Conservation (phyloP, 2,888 invertebrate genomes). For the Eupithecia abbreviata region DNA sequence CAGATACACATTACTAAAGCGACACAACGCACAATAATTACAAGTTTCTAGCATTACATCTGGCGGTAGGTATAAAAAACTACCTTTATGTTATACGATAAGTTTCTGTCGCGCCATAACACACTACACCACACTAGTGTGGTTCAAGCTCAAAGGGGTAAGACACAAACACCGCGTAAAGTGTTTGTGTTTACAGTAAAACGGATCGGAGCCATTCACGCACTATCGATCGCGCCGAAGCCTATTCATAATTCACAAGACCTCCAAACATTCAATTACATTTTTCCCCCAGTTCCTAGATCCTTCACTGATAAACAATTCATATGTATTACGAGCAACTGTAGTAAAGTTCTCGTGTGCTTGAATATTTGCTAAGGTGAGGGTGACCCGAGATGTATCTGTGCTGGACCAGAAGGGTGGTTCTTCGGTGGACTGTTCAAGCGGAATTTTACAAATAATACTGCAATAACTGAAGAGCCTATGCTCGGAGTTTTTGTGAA, state of each 20-base stretch:
- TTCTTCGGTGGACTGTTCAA: not conserved
- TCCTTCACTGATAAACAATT: slow-evolving; percentile 41
- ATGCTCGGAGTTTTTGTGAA: too few species aligned
- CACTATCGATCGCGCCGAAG: slow-evolving; percentile 18
- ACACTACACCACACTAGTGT: not conserved
- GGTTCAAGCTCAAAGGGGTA: not conserved
- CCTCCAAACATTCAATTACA: slow-evolving; percentile 39
- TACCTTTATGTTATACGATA: not conserved
- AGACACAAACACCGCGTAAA: not conserved
- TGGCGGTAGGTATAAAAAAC: not conserved
- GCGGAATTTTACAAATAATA: not conserved
- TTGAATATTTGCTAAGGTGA: slow-evolving; percentile 23
- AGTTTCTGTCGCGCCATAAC: not conserved
- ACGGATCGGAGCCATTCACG: slow-evolving; percentile 6
- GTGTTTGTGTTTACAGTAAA: not conserved
- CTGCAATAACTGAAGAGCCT: too few species aligned
- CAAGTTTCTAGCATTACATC: not conserved
- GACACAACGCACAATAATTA: not conserved
- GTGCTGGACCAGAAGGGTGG: not conserved
- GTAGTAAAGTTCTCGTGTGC: slow-evolving; percentile 23
- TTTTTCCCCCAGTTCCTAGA: slow-evolving; percentile 38
- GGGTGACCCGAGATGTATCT: not conserved
- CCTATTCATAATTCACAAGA: slow-evolving; percentile 34
- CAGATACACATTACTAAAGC: not conserved
- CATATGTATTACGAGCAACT: slow-evolving; percentile 28